Base-by-base conservation (phyloP, 2,113 vertebrate genomes). In the Entomyzon cyanotis region DNA sequence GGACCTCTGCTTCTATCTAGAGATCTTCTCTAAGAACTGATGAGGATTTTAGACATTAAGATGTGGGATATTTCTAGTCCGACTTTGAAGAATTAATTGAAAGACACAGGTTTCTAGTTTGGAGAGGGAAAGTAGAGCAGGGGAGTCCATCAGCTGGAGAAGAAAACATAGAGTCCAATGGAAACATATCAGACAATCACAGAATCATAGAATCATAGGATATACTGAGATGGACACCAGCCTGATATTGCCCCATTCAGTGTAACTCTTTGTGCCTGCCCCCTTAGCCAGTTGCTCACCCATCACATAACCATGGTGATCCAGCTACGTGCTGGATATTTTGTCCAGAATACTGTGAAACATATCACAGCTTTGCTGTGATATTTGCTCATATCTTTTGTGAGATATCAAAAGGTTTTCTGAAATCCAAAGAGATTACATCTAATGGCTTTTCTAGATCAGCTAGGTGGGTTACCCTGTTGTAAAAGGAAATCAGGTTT, bases 401-500 rank as follows among this genome's bases (percentile, higher is more conserved):
- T 16, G 42, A 65, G 42, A 10, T 28, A 28, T 27, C 18, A 77
- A 37, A 77, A 77, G 28, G 11, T 47, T 67, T 46, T 33, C 22
- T 67, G 31, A 67, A 25, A 42, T 47, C 15, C 64, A 67, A 67
- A 67, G 47, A 47, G 15, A n/a, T n/a, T 24, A 67, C 46, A 68
- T 27, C 24, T 47, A 46, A 7, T 47, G 64, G 11, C 33, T 52
- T 89, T 59, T 60, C 30, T 76, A 68, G 16, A 68, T 69, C 41
- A 69, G 0, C 1, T 9, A 62, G 21, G 8, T 41, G 14, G 13
- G 21, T 31, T 31, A 53, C 25, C 5, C 24, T 27, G 30, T 35
- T 0, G 0, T 19, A 62, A 21, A 76, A 31, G n/a, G 11, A 62
- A 55, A 55, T 49, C 21, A 20, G 7, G 17, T 62, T 62, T 30